Base-by-base conservation (phyloP, 1,140 invertebrate species). In the Epicauta chinensis region DNA sequence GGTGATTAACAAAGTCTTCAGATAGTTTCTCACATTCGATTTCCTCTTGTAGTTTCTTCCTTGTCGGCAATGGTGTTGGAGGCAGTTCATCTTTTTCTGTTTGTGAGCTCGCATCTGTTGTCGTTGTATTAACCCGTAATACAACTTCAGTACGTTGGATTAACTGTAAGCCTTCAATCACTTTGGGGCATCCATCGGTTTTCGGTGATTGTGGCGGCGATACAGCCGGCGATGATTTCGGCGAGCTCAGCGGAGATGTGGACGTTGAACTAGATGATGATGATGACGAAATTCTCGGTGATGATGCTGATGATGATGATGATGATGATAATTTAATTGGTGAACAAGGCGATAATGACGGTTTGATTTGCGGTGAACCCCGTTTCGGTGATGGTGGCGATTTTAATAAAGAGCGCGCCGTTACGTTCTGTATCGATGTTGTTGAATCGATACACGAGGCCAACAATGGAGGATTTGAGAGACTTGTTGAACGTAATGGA, bases 1-100 rank as follows among this genome's bases (percentile, higher is more conserved):
- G 72, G 50, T 86, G 81, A 67, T 79, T 81, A 17, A 82, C 82
- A 37, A 91, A 75, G 63, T 89, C 84, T 54, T 81, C 68, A 14
- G 84, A 85, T 44, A 89, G 73, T 58, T 81, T 75, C 60, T 91
- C 88, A 72, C 86, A 90, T 56, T 90, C 88, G 49, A 89, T 77
- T 70, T 91, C 89, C 63, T 90, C 88, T 41, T 82, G 78, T 11
- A 83, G 72, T 42, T 84, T 84, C 42, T 71, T 70, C 7, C 73
- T 70, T 31, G 73, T 70, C 2, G 65, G 68, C 6, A 71, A 55
- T 2, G 70, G 70, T 2, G 62, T 66, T 9, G 62, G 56, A 6
- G 64, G 58, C 12, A 64, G 30, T 53, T 64, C 61, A 37, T 69
- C 68, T 51, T 69, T 71, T 54, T 83, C 81, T 0, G 81, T 84